phyloP scores from a whole-genome alignment of 2,113 vertebrate genomes.

The Rissa tridactyla region DNA sequence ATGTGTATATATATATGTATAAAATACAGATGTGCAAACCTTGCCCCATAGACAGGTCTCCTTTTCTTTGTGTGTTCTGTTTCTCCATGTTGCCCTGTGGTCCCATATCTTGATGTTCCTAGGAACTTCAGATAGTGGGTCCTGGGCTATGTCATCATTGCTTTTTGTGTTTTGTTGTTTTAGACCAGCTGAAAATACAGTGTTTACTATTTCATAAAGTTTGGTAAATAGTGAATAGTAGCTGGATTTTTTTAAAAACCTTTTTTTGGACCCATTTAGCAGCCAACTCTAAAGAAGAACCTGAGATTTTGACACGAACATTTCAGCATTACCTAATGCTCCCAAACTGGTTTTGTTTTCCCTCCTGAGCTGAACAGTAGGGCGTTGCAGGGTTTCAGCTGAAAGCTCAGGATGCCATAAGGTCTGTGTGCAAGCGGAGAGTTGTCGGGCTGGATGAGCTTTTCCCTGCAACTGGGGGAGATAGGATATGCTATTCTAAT shows the following conservation, averaged over 20 bases:
- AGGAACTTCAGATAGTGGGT: neutral
- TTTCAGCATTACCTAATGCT: neutral
- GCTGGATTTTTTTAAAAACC: neutral
- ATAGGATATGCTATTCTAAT: neutral
- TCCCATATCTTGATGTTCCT: neutral
- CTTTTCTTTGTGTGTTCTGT: slow-evolving; percentile 31
- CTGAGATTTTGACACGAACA: neutral
- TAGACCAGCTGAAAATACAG: slow-evolving; percentile 17
- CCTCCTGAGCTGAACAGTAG: neutral
- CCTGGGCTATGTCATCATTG: neutral
- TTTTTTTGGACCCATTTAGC: neutral
- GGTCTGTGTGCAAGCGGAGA: neutral
- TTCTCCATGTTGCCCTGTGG: slow-evolving; percentile 28
- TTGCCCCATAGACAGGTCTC: slow-evolving; percentile 52
- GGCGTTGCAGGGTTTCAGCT: slow-evolving; percentile 5
- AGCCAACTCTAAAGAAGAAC: slow-evolving; percentile 4
- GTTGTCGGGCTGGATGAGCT: slow-evolving; percentile 7
- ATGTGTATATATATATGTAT: slow-evolving; percentile 69
- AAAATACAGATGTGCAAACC: slow-evolving; percentile 71
- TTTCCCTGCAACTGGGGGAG: slow-evolving; percentile 10
- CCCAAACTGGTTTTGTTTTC: neutral
- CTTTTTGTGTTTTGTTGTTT: neutral
- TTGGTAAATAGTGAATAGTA: neutral
- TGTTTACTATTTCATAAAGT: neutral
- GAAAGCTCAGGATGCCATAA: neutral